Base-by-base conservation (phyloP, 1,140 invertebrate genomes). In the Cylas formicarius region DNA sequence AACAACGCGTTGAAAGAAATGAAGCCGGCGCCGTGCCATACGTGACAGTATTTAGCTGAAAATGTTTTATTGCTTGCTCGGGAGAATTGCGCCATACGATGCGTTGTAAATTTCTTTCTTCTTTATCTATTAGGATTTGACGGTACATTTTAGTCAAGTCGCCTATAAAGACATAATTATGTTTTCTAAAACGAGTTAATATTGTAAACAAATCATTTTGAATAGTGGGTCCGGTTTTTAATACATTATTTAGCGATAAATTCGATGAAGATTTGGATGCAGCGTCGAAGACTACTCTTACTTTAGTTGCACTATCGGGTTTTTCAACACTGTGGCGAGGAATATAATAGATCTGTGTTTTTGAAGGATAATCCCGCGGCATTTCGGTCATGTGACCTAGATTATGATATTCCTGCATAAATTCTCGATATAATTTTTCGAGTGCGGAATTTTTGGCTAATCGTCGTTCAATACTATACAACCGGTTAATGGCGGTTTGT, bases 61-160 rank as follows among this genome's bases (percentile, higher is more conserved):
- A 70, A 14, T 48, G 46, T 19, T 34, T 50, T 0, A 67, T 36
- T 8, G 44, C 23, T 22, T 62, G 33, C 17, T 41, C 39, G 1
- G 34, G 44, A 5, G 39, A n/a, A 7, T 44, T 20, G 14, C 63
- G 41, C 66, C 67, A 71, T 1, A 70, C 9, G 18, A 71, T 67
- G 19, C 57, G 23, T 48, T 69, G 65, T 29, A 58, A 57, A 16
- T 56, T 42, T 19, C 29, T 9, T 29, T 69, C 51, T 17, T 47
- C 35, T 18, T 40, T 17, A 44, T 57, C 14, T 1, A 70, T 36
- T 11, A 31, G 22, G 19, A 70, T 54, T 41, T 67, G 64, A 2
- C 66, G 48, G 44, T 63, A 71, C 63, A 69, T 69, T 53, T 69
- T 67, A 21, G 48, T 49, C 16, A 69, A 60, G 44, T 70, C 69